Evolutionary conservation across 2,797 vertebrate genomes (phyloP), one percentile per base, ranked within the genome.

Genomic region (Coluber constrictor): DNA sequence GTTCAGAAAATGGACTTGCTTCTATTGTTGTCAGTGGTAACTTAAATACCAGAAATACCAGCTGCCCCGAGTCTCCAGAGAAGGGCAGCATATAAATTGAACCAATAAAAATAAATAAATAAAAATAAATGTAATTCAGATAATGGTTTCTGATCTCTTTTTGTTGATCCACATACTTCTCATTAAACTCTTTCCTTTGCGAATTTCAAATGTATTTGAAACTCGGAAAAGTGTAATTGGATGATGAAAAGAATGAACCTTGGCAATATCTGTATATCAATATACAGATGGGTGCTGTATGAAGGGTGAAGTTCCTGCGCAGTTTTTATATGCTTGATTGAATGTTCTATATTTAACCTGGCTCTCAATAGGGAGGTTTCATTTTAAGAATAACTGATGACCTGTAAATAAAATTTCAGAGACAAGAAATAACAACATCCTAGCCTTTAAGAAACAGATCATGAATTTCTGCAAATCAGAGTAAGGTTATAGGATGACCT

Each of bases 21-120:
- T 74, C 59, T 90, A 87, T 90, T 95, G 92, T 92, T 94, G 94
- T 92, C 94, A 94, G 92, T 94, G 95, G 95, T 96, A 96, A 96
- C 90, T 89, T 94, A 92, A 95, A 95, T 96, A 56, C 83, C 94
- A 94, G 94, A 97, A 96, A 37, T 37, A 37, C 37, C 37, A 37
- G 37, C 1, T 37, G 37, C 37, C 37, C 37, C 2, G 37, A 37
- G 37, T 37, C 37, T 37, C 37, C 37, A 37, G 37, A 37, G 37
- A 37, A 37, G 37, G 37, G 37, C 37, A 37, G 37, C 37, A 37
- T 37, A 37, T 37, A 37, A 37, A 37, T 37, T 37, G 37, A 37
- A 37, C 37, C 37, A 37, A 37, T 37, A 37, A 37, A 37, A 37
- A 37, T 37, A 37, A 37, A 37, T 37, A 37, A 37, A 37, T 37